phyloP scores from a whole-genome alignment of 2,888 invertebrate genomes.

The Volucella zonaria region DNA sequence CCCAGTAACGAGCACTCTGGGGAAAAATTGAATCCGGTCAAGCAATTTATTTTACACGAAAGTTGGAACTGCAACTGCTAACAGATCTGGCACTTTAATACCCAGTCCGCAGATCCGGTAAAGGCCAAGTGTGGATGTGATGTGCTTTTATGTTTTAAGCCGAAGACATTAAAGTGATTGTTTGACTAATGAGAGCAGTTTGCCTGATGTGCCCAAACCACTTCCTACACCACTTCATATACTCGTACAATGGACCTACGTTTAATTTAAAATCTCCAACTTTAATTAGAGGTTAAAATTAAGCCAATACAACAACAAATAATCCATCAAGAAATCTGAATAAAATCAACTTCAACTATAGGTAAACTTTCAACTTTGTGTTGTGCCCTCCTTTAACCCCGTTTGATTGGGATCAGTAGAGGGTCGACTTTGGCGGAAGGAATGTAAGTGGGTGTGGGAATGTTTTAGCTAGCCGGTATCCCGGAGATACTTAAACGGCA shows the following conservation, averaged over 20 bases:
- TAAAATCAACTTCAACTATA: slow-evolving; percentile 10
- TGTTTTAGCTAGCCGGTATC: slow-evolving; percentile 13
- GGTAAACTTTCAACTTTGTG: slow-evolving; percentile 24
- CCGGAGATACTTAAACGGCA: slow-evolving; percentile 19
- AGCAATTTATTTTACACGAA: slow-evolving; percentile 59
- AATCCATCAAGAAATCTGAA: neutral
- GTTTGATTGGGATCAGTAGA: slow-evolving; percentile 2
- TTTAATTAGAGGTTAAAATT: neutral
- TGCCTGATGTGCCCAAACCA: slow-evolving; percentile 6
- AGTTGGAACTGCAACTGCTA: slow-evolving; percentile 1
- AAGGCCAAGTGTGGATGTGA: neutral
- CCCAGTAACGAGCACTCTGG: slow-evolving; percentile 36
- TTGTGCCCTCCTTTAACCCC: slow-evolving; percentile 20
- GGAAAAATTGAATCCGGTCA: slow-evolving; percentile 60
- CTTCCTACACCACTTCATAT: neutral
- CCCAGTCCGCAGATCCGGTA: neutral
- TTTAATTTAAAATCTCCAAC: neutral
- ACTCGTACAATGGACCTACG: neutral
- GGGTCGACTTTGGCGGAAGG: too few species aligned
- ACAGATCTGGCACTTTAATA: neutral
- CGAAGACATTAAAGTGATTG: slow-evolving; percentile 30
- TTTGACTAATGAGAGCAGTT: slow-evolving; percentile 53
- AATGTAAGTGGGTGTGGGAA: too few species aligned
- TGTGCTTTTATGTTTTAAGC: slow-evolving; percentile 31
- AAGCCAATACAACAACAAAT: neutral